phyloP scores from a whole-genome alignment of 2,113 vertebrate species.

The Eurypyga helias region DNA sequence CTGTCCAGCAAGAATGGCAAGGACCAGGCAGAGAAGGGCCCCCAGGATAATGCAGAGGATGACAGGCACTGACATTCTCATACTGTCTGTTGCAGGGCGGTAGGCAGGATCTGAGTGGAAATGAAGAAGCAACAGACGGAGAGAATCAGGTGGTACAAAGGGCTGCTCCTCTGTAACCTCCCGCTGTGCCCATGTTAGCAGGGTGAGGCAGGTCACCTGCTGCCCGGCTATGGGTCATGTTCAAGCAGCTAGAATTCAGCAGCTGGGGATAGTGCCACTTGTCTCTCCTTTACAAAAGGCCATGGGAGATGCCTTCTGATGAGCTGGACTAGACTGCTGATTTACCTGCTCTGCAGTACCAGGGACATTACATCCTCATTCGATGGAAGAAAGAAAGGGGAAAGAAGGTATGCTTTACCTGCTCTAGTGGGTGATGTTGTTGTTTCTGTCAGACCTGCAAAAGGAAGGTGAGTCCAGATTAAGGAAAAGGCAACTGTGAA shows the following conservation, averaged over 20 bases:
- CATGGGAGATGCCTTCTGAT: not conserved
- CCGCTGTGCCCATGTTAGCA: not conserved
- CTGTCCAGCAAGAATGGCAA: conserved; percentile 39
- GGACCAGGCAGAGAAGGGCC: conserved; percentile 22
- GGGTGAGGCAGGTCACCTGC: not conserved
- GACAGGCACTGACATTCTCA: not conserved
- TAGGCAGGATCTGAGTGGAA: not conserved
- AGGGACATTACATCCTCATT: not conserved
- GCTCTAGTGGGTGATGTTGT: not conserved
- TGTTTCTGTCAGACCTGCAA: conserved; percentile 22
- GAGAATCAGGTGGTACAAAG: not conserved
- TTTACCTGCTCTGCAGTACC: not conserved
- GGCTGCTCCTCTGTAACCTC: not conserved
- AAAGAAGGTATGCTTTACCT: conserved; percentile 28
- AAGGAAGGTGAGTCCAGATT: not conserved
- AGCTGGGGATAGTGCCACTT: not conserved
- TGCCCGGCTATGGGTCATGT: not conserved
- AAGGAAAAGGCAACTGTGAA: not conserved
- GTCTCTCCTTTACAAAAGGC: not conserved
- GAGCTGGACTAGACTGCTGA: not conserved
- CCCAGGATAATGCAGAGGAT: conserved; percentile 55
- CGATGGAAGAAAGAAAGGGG: not conserved
- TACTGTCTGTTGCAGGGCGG: not conserved
- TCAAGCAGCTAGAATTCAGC: not conserved
- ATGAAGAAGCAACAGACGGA: not conserved